Evolutionary conservation across 2,113 vertebrate species (phyloP).

Genomic region (Nerophis lumbriciformis): DNA sequence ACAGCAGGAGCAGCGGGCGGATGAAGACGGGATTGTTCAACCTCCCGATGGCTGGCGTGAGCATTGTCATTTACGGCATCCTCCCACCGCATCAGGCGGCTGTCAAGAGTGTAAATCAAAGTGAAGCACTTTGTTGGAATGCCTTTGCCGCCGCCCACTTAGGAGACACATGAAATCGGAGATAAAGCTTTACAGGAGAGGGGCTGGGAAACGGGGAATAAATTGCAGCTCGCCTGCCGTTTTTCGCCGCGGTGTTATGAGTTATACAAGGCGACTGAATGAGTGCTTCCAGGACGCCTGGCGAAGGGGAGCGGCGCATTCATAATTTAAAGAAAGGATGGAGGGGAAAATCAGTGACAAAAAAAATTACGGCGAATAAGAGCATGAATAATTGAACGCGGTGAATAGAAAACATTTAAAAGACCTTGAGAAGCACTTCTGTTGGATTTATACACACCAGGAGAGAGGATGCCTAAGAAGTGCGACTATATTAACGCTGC

Average conservation of each 20-base stretch:
- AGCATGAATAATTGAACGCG: slow-evolving; percentile 5
- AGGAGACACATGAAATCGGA: slow-evolving; percentile 5
- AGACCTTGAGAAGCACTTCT: slow-evolving; percentile 9
- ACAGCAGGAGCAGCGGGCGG: slow-evolving; percentile 3
- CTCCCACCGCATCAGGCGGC: background rate
- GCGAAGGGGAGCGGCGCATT: background rate
- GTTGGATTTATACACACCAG: slow-evolving; percentile 1
- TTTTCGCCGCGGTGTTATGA: slow-evolving; percentile 5
- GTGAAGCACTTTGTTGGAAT: slow-evolving; percentile 1
- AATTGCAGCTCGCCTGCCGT: background rate
- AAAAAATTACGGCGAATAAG: slow-evolving; percentile 6
- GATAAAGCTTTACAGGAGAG: slow-evolving; percentile 6
- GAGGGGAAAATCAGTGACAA: slow-evolving; percentile 1
- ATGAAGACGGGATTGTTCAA: slow-evolving; percentile 60
- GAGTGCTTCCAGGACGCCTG: background rate
- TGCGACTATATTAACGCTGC: background rate
- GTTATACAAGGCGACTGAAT: slow-evolving; percentile 1
- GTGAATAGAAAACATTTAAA: slow-evolving; percentile 12
- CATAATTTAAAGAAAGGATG: slow-evolving; percentile 5
- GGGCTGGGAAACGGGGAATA: slow-evolving; percentile 7
- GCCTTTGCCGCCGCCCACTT: slow-evolving; percentile 1
- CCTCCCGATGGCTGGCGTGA: slow-evolving; percentile 45
- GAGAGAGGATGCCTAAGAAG: background rate
- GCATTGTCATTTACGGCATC: slow-evolving; percentile 51
- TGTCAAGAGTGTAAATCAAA: slow-evolving; percentile 3